Conservation (phyloP, 2,113 vertebrate species). For the Paradisaea rubra region DNA sequence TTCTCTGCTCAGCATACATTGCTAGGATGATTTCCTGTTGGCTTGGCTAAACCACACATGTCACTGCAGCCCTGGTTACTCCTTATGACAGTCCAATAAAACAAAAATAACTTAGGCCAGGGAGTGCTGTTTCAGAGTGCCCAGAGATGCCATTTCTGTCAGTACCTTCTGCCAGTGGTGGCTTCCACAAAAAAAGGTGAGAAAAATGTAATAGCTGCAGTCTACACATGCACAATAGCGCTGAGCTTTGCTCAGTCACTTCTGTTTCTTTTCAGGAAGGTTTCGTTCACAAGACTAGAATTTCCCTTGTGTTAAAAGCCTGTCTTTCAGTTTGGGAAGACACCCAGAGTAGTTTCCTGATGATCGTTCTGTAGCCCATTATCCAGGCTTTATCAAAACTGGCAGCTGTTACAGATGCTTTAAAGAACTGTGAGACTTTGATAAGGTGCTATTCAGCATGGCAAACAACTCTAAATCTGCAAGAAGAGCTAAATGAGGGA, state of each 20-base stretch:
- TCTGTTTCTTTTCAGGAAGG: not conserved
- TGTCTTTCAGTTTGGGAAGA: not conserved
- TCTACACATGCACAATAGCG: rapidly evolving
- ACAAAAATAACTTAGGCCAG: not conserved
- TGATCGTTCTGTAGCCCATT: not conserved
- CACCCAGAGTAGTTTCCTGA: not conserved
- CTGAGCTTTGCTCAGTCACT: not conserved
- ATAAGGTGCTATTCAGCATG: not conserved
- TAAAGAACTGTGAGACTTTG: not conserved
- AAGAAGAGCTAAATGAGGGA: not conserved
- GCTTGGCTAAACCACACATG: not conserved
- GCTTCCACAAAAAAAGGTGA: not conserved
- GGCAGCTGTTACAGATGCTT: not conserved
- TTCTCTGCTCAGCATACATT: not conserved
- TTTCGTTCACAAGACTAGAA: not conserved
- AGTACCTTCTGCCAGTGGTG: not conserved
- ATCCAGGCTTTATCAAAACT: not conserved
- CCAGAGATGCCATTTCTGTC: not conserved
- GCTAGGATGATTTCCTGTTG: not conserved
- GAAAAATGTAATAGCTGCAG: not conserved
- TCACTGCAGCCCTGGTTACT: not conserved
- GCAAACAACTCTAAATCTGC: not conserved
- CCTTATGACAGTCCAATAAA: not conserved
- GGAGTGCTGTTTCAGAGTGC: not conserved
- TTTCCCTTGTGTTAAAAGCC: not conserved